A percentile compares a stretch with the other conserved stretches of the same genome.
Conservation (phyloP, 2,797 vertebrate species). For the Peromyscus nudipes region DNA sequence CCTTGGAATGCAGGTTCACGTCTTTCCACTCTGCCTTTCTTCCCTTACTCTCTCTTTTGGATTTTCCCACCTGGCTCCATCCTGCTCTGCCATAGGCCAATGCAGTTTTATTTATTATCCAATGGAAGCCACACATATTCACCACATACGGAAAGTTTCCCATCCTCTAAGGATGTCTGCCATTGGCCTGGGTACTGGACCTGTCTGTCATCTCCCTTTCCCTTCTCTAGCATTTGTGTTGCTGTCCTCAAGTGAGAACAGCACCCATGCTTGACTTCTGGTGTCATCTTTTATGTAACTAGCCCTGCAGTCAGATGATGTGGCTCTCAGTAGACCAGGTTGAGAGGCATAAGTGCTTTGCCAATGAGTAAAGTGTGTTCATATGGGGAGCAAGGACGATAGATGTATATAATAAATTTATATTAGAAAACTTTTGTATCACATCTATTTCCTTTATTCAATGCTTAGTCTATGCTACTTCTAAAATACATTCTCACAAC, state of each 20-base stretch:
- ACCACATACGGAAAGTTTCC: background rate
- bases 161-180: background rate
- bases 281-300: no score
- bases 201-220: background rate
- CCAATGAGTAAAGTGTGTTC: background rate
- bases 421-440: conserved; percentile 20
- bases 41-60: no score
- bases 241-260: background rate
- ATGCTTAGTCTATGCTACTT: conserved; percentile 34
- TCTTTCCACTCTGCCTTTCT: no score
- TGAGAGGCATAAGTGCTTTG: background rate
- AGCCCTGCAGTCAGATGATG: no score
- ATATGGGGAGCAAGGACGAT: background rate
- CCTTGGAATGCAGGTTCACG: no score
- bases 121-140: no score
- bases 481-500: conserved; percentile 14
- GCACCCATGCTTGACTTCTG: background rate
- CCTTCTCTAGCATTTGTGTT: background rate
- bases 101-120: no score
- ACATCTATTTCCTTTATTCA: conserved; percentile 41
- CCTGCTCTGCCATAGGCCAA: no score
- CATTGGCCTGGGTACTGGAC: background rate
- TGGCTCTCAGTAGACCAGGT: background rate
- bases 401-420: background rate
- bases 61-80: no score